These are phyloP conservation scores for Aselliscus stoliczkanus DNA, from an alignment of 2,797 vertebrate species.

Conservation along the genomic window DNA sequence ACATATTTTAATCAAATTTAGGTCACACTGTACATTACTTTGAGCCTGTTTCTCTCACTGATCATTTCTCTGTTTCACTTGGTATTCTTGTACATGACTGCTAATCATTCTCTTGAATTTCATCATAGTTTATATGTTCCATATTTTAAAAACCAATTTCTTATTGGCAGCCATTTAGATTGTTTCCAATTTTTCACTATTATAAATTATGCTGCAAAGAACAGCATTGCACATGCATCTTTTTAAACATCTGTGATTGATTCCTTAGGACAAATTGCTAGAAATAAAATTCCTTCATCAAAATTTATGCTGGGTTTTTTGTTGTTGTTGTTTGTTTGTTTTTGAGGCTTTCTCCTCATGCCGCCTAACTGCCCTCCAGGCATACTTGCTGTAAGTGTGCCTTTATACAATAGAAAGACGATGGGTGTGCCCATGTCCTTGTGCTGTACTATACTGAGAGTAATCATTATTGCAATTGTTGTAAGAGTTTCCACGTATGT, in stretches of 20 bases:
- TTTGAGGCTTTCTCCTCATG: neutral
- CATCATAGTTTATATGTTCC: constrained; percentile 54
- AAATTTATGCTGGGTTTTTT: neutral
- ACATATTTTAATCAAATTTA: neutral
- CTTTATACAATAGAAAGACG: neutral
- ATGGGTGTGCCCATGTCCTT: neutral
- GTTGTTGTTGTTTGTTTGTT: neutral
- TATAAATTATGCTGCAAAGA: constrained; percentile 54
- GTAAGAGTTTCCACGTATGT: neutral
- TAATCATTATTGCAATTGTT: neutral
- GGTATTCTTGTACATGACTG: neutral
- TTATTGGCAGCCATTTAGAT: constrained; percentile 67
- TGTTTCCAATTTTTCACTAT: constrained; percentile 61
- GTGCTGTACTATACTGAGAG: neutral
- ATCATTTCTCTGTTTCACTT: neutral
- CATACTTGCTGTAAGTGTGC: neutral
- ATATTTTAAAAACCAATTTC: constrained; percentile 73
- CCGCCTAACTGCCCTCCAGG: neutral
- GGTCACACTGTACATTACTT: neutral
- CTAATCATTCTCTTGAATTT: constrained; percentile 54
- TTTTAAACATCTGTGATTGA: constrained; percentile 69
- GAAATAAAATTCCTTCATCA: constrained; percentile 53
- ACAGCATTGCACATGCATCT: constrained; percentile 51
- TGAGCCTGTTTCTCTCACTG: neutral
- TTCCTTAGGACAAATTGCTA: constrained; percentile 55